phyloP scores from a whole-genome alignment of 2,888 invertebrate species.

The Epinotia demarniana region DNA sequence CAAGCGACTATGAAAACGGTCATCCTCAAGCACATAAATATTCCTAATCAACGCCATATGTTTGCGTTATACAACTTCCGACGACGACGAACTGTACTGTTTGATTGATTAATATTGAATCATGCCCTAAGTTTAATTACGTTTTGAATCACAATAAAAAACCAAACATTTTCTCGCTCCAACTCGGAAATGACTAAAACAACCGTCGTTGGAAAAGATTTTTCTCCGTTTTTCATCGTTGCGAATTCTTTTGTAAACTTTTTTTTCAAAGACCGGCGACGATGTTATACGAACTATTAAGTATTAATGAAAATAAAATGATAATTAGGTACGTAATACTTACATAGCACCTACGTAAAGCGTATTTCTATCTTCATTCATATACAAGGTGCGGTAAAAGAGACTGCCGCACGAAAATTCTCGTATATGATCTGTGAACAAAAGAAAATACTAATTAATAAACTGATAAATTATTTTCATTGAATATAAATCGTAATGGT shows the following conservation, averaged over 20 bases:
- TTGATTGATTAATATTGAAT: neutral
- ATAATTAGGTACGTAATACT: constrained; percentile 61
- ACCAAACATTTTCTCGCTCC: neutral
- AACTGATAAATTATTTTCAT: too few relatives aligned
- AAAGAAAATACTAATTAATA: constrained; percentile 54
- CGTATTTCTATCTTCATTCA: constrained; percentile 84
- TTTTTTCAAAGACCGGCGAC: constrained; percentile 45
- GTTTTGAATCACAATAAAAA: constrained; percentile 8
- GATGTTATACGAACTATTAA: constrained; percentile 42
- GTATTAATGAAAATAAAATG: constrained; percentile 16
- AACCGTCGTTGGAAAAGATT: constrained; percentile 35
- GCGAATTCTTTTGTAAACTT: constrained; percentile 33
- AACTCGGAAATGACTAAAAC: constrained; percentile 30
- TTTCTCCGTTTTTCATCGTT: constrained; percentile 28
- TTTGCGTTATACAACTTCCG: too few relatives aligned
- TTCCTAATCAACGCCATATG: too few relatives aligned
- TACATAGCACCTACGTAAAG: constrained; percentile 88
- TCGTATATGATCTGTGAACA: constrained; percentile 85
- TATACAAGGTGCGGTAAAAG: constrained; percentile 85
- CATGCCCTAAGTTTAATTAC: neutral
- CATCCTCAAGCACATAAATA: too few relatives aligned
- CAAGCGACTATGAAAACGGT: too few relatives aligned
- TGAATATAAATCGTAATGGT: neutral
- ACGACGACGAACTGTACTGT: neutral
- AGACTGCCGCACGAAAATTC: constrained; percentile 86